Evolutionary conservation across 1,140 invertebrate species (phyloP).

Genomic region (Polypedilum pembai): DNA sequence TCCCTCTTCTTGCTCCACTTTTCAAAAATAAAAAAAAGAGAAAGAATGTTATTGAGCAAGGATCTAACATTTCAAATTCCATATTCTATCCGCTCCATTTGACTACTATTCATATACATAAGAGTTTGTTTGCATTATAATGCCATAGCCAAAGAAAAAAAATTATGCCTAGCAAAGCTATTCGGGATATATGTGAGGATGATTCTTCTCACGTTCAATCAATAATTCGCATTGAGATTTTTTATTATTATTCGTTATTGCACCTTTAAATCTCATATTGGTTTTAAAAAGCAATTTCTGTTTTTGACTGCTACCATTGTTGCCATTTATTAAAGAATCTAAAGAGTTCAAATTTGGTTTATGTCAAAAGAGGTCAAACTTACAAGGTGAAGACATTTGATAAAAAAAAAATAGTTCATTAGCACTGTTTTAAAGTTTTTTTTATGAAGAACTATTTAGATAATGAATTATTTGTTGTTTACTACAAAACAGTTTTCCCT

Average conservation of each 20-base stretch:
- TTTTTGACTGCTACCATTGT: too few species aligned
- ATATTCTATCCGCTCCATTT: background rate
- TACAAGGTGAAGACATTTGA: too few species aligned
- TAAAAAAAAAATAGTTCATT: too few species aligned
- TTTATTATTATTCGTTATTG: background rate
- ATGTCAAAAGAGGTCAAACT: too few species aligned
- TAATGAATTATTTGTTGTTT: too few species aligned
- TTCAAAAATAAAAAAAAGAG: background rate
- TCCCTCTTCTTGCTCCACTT: background rate
- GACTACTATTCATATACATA: too few species aligned
- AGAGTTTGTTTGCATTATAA: too few species aligned
- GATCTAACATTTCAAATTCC: background rate
- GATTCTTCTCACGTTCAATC: constrained; percentile 9
- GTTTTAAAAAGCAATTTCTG: background rate
- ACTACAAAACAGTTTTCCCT: too few species aligned
- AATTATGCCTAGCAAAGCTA: background rate
- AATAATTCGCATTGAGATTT: background rate
- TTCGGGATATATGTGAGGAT: background rate
- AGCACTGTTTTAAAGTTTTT: too few species aligned
- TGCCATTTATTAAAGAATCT: too few species aligned
- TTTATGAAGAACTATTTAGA: too few species aligned
- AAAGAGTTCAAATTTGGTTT: too few species aligned
- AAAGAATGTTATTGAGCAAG: background rate
- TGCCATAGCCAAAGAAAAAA: background rate
- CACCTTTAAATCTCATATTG: background rate